These are phyloP conservation scores for Cataglyphis cursor DNA, from an alignment of 2,888 invertebrate genomes.

Conservation along the genomic window DNA sequence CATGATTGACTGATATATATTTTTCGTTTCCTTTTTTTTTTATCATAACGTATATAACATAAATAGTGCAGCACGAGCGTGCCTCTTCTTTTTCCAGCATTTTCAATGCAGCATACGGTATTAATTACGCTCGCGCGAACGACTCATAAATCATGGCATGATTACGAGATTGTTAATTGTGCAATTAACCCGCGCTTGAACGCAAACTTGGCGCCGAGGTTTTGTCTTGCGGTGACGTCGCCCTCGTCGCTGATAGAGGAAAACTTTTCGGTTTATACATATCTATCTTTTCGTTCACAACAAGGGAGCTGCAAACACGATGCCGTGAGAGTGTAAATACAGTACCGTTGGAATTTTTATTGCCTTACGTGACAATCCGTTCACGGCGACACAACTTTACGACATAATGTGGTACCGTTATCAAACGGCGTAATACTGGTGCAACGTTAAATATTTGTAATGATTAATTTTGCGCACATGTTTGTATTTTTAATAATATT, in stretches of 20 bases:
- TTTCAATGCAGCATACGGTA: conserved; percentile 4
- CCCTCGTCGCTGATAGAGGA: not conserved
- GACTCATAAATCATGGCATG: conserved; percentile 35
- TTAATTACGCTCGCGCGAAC: conserved; percentile 38
- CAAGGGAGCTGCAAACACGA: not conserved
- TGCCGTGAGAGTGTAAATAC: conserved; percentile 29
- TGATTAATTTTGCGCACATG: conserved; percentile 3
- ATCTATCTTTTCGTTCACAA: conserved; percentile 21
- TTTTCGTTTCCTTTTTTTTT: too few species aligned
- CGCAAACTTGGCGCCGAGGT: conserved; percentile 5
- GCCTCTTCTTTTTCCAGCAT: conserved; percentile 12
- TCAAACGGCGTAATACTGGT: conserved; percentile 32
- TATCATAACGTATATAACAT: not conserved
- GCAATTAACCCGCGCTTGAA: conserved; percentile 38
- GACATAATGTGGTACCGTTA: conserved; percentile 21
- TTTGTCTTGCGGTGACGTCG: conserved; percentile 17
- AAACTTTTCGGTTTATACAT: conserved; percentile 22
- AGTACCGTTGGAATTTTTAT: conserved; percentile 44
- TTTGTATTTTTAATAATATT: conserved; percentile 7
- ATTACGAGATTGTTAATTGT: conserved; percentile 51
- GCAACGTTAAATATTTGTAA: conserved; percentile 34
- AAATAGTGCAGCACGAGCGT: conserved; percentile 34
- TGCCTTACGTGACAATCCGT: conserved; percentile 35
- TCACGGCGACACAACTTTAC: conserved; percentile 20
- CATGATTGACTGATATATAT: not conserved